Conservation (phyloP, 2,113 vertebrate genomes). For the Trichomycterus rosablanca region DNA sequence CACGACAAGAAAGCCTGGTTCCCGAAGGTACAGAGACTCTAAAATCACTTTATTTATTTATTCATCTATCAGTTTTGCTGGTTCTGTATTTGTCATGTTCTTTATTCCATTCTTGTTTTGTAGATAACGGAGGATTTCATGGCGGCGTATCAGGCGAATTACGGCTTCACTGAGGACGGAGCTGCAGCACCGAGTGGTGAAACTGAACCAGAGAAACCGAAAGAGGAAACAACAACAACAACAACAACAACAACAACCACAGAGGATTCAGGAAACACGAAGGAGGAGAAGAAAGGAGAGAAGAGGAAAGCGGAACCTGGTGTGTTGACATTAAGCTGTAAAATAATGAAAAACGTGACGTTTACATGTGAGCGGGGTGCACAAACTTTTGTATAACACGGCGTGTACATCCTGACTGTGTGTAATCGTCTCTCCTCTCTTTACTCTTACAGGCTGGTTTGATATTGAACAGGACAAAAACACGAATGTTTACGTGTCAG, state of each 20-base stretch:
- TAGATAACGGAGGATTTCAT: conserved; percentile 95
- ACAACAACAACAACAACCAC: conserved; percentile 45
- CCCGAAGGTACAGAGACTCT: conserved; percentile 71
- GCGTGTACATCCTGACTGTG: too few relatives aligned
- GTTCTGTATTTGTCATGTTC: not conserved
- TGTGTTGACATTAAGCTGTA: too few relatives aligned
- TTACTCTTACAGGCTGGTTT: conserved; percentile 83
- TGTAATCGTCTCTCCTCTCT: not conserved
- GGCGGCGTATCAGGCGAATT: conserved; percentile 90
- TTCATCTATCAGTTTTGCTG: not conserved
- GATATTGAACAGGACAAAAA: conserved; percentile 88
- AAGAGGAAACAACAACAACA: conserved; percentile 48
- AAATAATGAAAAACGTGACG: too few relatives aligned
- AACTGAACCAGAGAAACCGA: conserved; percentile 49
- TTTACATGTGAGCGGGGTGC: too few relatives aligned
- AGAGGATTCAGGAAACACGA: conserved; percentile 48
- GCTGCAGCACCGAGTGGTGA: conserved; percentile 39
- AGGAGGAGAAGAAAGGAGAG: conserved; percentile 77
- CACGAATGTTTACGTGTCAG: conserved; percentile 93
- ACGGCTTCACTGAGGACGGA: conserved; percentile 77
- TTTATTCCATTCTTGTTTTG: conserved; percentile 30
- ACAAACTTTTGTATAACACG: too few relatives aligned
- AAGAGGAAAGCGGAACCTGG: conserved; percentile 87
- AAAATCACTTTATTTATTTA: too few relatives aligned
- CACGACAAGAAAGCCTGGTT: conserved; percentile 92